These are phyloP conservation scores for Pseudolycoriella hygida DNA, from an alignment of 2,888 invertebrate genomes.

Conservation along the genomic window DNA sequence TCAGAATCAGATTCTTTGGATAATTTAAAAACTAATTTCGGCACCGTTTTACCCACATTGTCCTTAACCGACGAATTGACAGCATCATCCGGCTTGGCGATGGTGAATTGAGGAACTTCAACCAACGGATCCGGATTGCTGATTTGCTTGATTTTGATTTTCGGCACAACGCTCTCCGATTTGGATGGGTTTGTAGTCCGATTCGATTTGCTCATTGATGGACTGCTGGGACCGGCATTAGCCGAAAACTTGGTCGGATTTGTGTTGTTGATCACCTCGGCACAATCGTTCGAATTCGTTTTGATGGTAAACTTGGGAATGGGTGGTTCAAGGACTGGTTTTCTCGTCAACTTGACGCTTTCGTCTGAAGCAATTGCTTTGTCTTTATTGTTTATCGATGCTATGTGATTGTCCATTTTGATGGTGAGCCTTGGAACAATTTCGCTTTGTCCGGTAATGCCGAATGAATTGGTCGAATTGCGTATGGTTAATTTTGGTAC, in stretches of 20 bases:
- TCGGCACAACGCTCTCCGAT: conserved; percentile 20
- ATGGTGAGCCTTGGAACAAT: conserved; percentile 27
- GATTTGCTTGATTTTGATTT: conserved; percentile 25
- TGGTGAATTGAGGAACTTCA: conserved; percentile 8
- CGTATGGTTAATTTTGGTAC: conserved; percentile 29
- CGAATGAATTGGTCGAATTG: conserved; percentile 13
- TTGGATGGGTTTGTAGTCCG: conserved; percentile 18
- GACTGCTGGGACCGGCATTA: not conserved
- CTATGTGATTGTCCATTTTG: conserved; percentile 18
- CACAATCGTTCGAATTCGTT: conserved; percentile 24
- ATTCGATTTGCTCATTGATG: not conserved
- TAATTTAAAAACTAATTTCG: conserved; percentile 33
- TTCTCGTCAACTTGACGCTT: conserved; percentile 8
- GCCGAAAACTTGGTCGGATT: conserved; percentile 1
- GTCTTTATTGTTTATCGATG: conserved; percentile 5
- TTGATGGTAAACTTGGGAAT: conserved; percentile 42
- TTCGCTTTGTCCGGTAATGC: conserved; percentile 15
- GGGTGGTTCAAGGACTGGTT: conserved; percentile 19
- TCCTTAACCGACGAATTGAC: conserved; percentile 4
- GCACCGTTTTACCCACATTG: conserved; percentile 16
- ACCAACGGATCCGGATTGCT: conserved; percentile 11
- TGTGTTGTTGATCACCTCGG: conserved; percentile 17
- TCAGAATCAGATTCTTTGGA: conserved; percentile 29
- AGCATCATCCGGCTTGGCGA: conserved; percentile 5
- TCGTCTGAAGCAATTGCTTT: conserved; percentile 2